Percentiles rank a stretch among this genome's conserved stretches.
Evolutionary conservation across 2,888 invertebrate species (phyloP).

Genomic region (Limenitis camilla): DNA sequence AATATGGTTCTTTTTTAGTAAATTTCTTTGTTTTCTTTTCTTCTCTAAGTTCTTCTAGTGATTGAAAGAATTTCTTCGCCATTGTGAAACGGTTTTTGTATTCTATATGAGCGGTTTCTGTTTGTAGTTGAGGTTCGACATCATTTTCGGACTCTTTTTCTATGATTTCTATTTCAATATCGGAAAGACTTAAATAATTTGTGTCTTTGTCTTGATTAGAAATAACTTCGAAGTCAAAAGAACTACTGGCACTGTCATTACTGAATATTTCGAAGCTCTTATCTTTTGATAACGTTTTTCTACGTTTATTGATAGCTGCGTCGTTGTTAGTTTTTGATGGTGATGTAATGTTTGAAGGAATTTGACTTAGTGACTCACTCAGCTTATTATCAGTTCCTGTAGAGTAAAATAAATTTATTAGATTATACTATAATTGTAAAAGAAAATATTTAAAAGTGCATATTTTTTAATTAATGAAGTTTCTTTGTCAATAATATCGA

Average conservation of each 20-base stretch:
- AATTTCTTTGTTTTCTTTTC: slow-evolving; percentile 46
- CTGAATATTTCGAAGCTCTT: slow-evolving; percentile 31
- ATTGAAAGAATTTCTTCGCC: slow-evolving; percentile 68
- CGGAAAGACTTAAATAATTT: slow-evolving; percentile 54
- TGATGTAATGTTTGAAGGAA: background rate
- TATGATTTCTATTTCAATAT: slow-evolving; percentile 63
- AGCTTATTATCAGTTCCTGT: slow-evolving; percentile 25
- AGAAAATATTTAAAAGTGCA: background rate
- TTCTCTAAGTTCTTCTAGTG: slow-evolving; percentile 58
- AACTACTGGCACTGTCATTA: slow-evolving; percentile 32
- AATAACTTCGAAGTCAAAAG: slow-evolving; percentile 35
- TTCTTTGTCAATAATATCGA: background rate
- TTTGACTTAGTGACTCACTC: slow-evolving; percentile 4
- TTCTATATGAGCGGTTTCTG: slow-evolving; percentile 42
- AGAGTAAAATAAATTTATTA: slow-evolving; percentile 9
- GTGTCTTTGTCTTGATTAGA: slow-evolving; percentile 41
- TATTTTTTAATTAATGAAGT: background rate
- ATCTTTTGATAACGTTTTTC: slow-evolving; percentile 19
- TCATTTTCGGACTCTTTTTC: slow-evolving; percentile 44
- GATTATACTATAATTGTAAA: background rate
- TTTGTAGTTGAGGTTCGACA: slow-evolving; percentile 36
- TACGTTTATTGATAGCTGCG: background rate
- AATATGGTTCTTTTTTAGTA: slow-evolving; percentile 57
- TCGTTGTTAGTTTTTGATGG: background rate
- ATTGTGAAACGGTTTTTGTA: slow-evolving; percentile 65